Base-by-base conservation (phyloP, 1,140 invertebrate genomes). In the Reticulitermes speratus region DNA sequence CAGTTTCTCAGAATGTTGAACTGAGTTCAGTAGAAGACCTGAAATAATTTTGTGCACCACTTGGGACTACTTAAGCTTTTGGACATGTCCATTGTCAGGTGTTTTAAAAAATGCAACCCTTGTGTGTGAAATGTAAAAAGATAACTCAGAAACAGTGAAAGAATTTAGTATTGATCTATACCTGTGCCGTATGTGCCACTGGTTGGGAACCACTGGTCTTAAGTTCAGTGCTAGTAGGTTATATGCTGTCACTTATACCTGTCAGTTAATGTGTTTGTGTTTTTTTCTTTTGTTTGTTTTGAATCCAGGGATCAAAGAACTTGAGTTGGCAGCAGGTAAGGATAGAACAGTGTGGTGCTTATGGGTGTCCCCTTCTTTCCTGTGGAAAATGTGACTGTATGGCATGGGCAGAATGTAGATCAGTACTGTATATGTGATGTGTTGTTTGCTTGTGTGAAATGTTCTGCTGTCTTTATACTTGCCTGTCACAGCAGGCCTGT, bases 261-360 rank as follows among this genome's bases (percentile, higher is more conserved):
- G 52, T 55, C 19, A 16, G 52, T 75, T 75, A 75, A 75, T 25
- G 7, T 25, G 11, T 23, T 75, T 75, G 8, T 75, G n/a, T 75
- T 75, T 30, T 75, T 55, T 55, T 16, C 19, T 21, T 14, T 9
- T 75, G 11, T 75, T 30, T n/a, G 7, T 75, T 75, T 75, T 75
- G 25, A 75, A 75, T 75, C 65, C 65, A 75, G 65, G 65, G 65
- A n/a, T 75, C 65, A 75, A 75, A 75, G 65, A 75, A 75, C 65
- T 75, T 75, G 65, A 30, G 14, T 75, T 75, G 65, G 65, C 65
- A 75, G 65, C 65, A 75, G 65, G 65, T 75, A 75, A 75, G 65
- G n/a, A n/a, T 30, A 14, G 65, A n/a, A 75, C 6, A 11, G 65
- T 75, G 65, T 75, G n/a, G n/a, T 30, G n/a, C 1, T 30, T 75